Percentiles rank a stretch among this genome's conserved stretches.
Evolutionary conservation across 1,140 invertebrate species (phyloP).

Genomic region (Aphaenogaster floridana): DNA sequence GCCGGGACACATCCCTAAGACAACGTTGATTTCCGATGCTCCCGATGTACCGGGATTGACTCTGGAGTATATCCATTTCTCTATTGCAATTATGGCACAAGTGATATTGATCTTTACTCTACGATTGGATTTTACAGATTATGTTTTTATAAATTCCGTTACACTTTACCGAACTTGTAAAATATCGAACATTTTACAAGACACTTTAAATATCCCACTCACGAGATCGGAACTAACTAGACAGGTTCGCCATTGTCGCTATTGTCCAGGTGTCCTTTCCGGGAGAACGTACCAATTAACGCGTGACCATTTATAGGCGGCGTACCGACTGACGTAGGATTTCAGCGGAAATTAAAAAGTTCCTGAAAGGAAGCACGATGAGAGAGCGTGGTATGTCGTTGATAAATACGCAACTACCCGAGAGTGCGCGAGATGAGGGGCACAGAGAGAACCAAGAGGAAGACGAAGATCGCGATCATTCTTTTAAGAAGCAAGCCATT

Average conservation of each 20-base stretch:
- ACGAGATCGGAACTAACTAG: background rate
- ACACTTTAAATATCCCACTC: background rate
- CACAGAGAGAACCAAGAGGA: background rate
- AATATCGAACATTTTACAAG: background rate
- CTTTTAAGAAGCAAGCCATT: slow-evolving; percentile 78
- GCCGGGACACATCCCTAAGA: background rate
- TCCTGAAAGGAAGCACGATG: background rate
- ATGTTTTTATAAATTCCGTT: background rate
- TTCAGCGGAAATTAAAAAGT: slow-evolving; percentile 56
- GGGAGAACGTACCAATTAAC: slow-evolving; percentile 67
- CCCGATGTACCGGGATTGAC: background rate
- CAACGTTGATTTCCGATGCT: slow-evolving; percentile 21
- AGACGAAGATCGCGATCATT: slow-evolving; percentile 65
- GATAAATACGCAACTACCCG: slow-evolving; percentile 59
- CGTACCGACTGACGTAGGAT: background rate
- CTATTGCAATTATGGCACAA: background rate
- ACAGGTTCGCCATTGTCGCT: background rate
- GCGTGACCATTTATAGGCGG: slow-evolving; percentile 60
- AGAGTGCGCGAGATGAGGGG: background rate
- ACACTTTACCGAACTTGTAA: background rate
- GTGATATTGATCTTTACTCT: background rate
- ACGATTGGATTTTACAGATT: background rate
- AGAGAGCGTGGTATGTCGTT: slow-evolving; percentile 12
- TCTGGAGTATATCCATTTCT: background rate
- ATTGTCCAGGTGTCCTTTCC: slow-evolving; percentile 32